Conservation (phyloP, 1,140 invertebrate species). For the Arion vulgaris region DNA sequence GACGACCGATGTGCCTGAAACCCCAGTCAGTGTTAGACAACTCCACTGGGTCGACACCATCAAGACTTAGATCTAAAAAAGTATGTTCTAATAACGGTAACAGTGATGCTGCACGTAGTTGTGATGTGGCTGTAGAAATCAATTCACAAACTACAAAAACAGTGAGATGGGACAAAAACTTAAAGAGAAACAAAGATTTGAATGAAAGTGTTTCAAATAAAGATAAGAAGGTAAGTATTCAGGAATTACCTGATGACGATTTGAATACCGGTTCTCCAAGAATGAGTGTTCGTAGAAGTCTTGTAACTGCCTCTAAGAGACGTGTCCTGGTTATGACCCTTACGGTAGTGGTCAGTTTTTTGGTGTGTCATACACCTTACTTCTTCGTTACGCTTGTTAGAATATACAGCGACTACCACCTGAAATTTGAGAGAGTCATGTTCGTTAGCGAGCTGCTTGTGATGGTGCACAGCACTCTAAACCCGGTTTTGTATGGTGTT, state of each 20-base stretch:
- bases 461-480: constrained; percentile 72
- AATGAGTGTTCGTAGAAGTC: constrained; percentile 55
- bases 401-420: constrained; percentile 72
- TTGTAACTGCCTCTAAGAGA: constrained; percentile 64
- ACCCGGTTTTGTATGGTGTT: constrained; percentile 73
- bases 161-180: neutral
- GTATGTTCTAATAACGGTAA: neutral
- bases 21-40: neutral
- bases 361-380: constrained; percentile 74
- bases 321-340: constrained; percentile 72
- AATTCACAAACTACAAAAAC: neutral
- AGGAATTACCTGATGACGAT: neutral
- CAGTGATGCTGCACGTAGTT: neutral
- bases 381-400: constrained; percentile 69
- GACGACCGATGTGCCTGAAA: neutral
- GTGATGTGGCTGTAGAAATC: neutral
- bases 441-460: constrained; percentile 70
- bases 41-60: neutral
- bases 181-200: neutral
- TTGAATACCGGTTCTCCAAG: constrained; percentile 30
- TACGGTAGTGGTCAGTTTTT: constrained; percentile 73
- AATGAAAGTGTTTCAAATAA: neutral
- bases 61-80: neutral
- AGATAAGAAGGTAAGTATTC: neutral
- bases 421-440: constrained; percentile 64